Conservation (phyloP, 2,113 vertebrate genomes). For the Lepus timidus region DNA sequence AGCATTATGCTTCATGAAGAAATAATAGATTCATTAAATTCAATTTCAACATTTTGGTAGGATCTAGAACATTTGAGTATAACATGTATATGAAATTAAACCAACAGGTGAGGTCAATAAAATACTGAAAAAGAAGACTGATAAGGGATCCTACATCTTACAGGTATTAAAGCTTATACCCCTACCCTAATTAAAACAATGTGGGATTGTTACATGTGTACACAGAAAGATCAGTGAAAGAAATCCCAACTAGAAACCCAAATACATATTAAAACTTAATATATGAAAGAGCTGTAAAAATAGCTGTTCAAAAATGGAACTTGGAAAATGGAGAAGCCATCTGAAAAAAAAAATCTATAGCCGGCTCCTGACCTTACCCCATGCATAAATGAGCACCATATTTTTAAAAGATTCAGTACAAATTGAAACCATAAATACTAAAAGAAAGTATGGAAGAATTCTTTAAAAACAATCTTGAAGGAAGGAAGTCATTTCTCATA, state of each 20-base stretch:
- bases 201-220: neutral
- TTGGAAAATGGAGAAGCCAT: slow-evolving; percentile 2
- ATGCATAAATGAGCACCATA: slow-evolving; percentile 16
- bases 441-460: slow-evolving; percentile 53
- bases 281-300: neutral
- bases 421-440: slow-evolving; percentile 62
- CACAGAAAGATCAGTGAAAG: neutral
- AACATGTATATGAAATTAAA: slow-evolving; percentile 15
- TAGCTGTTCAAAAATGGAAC: neutral
- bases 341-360: neutral
- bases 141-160: neutral
- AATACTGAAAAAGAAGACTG: neutral
- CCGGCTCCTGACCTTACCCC: neutral
- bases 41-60: neutral
- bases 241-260: neutral
- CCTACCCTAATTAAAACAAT: slow-evolving; percentile 7
- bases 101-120: neutral
- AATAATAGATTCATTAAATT: neutral
- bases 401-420: slow-evolving; percentile 50
- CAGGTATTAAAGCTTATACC: neutral
- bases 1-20: neutral
- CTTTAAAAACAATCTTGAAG: slow-evolving; percentile 47
- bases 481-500: slow-evolving; percentile 55
- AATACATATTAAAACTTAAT: neutral
- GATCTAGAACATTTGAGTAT: neutral